phyloP scores from a whole-genome alignment of 2,113 vertebrate genomes.

The Stigmatopora nigra region DNA sequence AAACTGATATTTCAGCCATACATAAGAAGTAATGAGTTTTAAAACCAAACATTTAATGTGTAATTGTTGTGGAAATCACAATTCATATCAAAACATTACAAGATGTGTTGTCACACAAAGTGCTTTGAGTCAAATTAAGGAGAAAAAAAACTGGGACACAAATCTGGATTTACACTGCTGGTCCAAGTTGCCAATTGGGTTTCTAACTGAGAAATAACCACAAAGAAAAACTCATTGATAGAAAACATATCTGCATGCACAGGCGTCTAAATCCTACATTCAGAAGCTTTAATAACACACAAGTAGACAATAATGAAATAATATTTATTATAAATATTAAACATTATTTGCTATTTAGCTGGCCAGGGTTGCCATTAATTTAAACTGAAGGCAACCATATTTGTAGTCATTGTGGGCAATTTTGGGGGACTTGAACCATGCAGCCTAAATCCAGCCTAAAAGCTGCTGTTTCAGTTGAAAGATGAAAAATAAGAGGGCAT shows the following conservation, averaged over 20 bases:
- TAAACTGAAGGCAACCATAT: neutral
- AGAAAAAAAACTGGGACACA: neutral
- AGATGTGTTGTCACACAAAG: slow-evolving; percentile 19
- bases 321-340: neutral
- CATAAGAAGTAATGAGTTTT: neutral
- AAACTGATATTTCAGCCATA: neutral
- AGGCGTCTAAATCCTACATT: neutral
- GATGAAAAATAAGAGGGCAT: neutral
- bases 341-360: neutral
- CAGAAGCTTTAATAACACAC: neutral
- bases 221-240: neutral
- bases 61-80: neutral
- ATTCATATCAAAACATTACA: neutral
- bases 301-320: neutral
- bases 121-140: slow-evolving; percentile 31
- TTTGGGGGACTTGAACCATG: neutral
- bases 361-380: neutral
- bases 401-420: too few relatives aligned
- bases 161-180: neutral
- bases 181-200: neutral
- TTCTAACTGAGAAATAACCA: neutral
- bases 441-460: neutral
- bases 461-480: neutral
- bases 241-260: neutral
- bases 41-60: neutral